phyloP scores from a whole-genome alignment of 2,888 invertebrate species.

The Meiosimyza decipiens region DNA sequence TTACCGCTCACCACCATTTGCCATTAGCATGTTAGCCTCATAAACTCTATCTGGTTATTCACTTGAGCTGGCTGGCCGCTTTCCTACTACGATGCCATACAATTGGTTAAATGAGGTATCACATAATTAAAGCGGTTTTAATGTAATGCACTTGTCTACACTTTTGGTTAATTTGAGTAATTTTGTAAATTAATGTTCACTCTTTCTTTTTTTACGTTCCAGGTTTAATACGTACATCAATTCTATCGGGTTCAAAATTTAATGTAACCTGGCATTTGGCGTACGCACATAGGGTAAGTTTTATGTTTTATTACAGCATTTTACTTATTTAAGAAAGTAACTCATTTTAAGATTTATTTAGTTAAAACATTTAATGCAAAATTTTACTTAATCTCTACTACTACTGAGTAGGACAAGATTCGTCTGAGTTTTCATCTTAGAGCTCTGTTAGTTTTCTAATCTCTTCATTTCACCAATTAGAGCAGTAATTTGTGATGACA shows the following conservation, averaged over 20 bases:
- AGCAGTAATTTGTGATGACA: too few relatives aligned
- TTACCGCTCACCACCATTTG: neutral
- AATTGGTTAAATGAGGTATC: neutral
- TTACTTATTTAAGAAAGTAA: too few relatives aligned
- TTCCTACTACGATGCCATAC: neutral
- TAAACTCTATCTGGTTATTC: neutral
- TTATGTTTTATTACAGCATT: too few relatives aligned
- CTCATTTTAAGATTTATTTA: too few relatives aligned
- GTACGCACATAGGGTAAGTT: conserved; percentile 87
- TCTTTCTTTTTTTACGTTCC: conserved; percentile 64
- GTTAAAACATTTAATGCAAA: too few relatives aligned
- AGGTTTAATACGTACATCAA: conserved; percentile 83
- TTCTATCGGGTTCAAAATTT: conserved; percentile 84
- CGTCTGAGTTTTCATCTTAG: too few relatives aligned
- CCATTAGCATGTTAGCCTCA: neutral
- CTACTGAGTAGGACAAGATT: too few relatives aligned
- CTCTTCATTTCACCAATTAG: too few relatives aligned
- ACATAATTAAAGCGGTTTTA: neutral
- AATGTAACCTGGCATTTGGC: conserved; percentile 95
- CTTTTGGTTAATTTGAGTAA: neutral
- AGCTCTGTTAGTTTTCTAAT: too few relatives aligned
- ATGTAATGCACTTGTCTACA: neutral
- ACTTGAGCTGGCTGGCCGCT: neutral
- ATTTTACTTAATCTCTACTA: too few relatives aligned
- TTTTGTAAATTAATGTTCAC: neutral